These are phyloP conservation scores for Myotis planiceps DNA, from an alignment of 2,797 vertebrate species.

Conservation along the genomic window DNA sequence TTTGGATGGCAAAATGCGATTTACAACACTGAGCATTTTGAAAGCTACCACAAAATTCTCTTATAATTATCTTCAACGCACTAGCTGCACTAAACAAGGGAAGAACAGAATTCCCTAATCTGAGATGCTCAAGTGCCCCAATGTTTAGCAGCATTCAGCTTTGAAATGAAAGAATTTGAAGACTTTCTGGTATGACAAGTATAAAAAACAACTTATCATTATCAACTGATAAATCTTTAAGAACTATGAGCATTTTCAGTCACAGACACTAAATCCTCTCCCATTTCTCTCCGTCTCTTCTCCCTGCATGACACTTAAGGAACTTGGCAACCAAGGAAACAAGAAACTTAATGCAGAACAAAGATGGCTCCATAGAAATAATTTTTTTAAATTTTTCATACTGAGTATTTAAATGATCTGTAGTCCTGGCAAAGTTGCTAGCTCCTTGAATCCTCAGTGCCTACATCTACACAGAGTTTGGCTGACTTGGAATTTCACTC, in stretches of 20 bases:
- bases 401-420: background rate
- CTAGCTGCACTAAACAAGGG: slow-evolving; percentile 48
- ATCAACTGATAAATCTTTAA: background rate
- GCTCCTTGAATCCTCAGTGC: background rate
- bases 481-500: background rate
- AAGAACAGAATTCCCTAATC: background rate
- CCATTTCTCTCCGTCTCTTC: background rate
- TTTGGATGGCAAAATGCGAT: slow-evolving; percentile 7
- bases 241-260: background rate
- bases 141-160: background rate
- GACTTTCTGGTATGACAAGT: background rate
- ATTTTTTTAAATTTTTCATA: background rate
- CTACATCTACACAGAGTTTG: background rate
- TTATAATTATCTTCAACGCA: slow-evolving; percentile 67
- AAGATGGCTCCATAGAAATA: background rate
- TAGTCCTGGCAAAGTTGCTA: background rate
- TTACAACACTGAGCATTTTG: slow-evolving; percentile 57
- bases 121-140: slow-evolving; percentile 1
- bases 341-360: background rate
- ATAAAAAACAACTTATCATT: background rate
- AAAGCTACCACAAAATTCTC: slow-evolving; percentile 62
- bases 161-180: slow-evolving; percentile 12
- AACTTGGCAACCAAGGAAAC: background rate
- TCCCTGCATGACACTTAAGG: background rate
- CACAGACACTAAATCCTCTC: background rate